Evolutionary conservation across 2,888 invertebrate genomes (phyloP).

Genomic region (Metallyticus violacea): DNA sequence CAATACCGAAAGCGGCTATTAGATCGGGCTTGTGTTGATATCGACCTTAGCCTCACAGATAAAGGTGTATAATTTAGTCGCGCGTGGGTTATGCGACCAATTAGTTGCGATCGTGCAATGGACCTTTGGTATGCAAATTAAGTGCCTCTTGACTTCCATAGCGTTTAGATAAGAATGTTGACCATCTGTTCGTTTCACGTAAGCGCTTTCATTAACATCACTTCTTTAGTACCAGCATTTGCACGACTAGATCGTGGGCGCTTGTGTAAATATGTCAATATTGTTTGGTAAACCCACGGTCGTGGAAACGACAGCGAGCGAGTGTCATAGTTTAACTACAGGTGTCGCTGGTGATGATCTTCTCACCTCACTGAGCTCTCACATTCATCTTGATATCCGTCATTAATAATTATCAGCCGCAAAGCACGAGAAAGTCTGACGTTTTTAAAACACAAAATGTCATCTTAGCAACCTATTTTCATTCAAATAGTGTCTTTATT

Average conservation of each 20-base stretch:
- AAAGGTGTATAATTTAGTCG: neutral
- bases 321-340: neutral
- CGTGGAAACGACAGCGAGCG: neutral
- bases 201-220: neutral
- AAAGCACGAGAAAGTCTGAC: no score
- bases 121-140: neutral
- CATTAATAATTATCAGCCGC: no score
- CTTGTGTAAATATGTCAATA: neutral
- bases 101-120: neutral
- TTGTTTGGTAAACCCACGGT: neutral
- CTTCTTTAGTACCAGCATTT: neutral
- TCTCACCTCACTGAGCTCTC: no score
- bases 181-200: neutral
- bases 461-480: no score
- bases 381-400: no score
- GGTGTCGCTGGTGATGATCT: neutral
- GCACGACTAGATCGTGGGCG: neutral
- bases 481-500: no score
- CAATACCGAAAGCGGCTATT: neutral
- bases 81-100: neutral
- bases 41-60: no score
- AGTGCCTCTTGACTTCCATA: no score
- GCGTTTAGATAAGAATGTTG: neutral
- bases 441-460: no score
- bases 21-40: neutral